Evolutionary conservation across 2,888 invertebrate genomes (phyloP).

Genomic region (Saturnia pavonia): DNA sequence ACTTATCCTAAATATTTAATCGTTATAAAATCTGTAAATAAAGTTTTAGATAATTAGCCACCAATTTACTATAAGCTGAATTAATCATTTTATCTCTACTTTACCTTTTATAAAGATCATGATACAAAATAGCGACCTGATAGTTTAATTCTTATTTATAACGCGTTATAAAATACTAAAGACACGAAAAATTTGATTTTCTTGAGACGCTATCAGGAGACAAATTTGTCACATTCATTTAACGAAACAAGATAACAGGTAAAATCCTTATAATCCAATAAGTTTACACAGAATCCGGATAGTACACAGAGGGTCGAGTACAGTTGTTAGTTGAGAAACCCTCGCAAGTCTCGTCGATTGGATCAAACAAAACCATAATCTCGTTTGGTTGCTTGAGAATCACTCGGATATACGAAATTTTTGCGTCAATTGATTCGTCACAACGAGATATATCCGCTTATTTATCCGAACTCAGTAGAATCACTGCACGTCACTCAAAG

Average conservation of each 20-base stretch:
- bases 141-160: neutral
- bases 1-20: too few relatives aligned
- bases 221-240: neutral
- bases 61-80: too few relatives aligned
- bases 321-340: slow-evolving; percentile 45
- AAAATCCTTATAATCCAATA: slow-evolving; percentile 30
- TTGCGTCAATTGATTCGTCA: neutral
- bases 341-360: slow-evolving; percentile 39
- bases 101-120: neutral
- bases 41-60: too few relatives aligned
- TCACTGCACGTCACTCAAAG: neutral
- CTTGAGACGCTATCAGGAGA: neutral
- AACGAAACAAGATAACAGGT: neutral
- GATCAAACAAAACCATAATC: slow-evolving; percentile 48
- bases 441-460: neutral
- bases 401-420: slow-evolving; percentile 15
- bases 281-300: slow-evolving; percentile 41
- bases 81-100: too few relatives aligned
- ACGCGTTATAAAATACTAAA: neutral
- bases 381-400: slow-evolving; percentile 23
- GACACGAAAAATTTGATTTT: neutral
- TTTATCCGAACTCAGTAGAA: neutral
- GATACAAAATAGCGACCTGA: neutral
- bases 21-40: too few relatives aligned
- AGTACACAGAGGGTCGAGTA: slow-evolving; percentile 40